Evolutionary conservation across 2,113 vertebrate species (phyloP).

Genomic region (Rhinogobius similis): DNA sequence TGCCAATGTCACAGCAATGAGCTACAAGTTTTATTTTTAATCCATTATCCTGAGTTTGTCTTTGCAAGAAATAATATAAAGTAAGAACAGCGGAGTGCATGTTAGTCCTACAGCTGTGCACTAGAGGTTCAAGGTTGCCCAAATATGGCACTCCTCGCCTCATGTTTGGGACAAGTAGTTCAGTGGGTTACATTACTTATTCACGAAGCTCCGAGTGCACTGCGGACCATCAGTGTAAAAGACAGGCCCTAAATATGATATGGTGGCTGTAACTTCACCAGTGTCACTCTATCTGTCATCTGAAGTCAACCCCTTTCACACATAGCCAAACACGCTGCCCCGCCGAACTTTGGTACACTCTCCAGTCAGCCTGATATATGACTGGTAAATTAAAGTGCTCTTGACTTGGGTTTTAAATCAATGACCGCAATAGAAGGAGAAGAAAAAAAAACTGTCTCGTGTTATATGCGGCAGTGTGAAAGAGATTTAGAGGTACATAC

Average conservation of each 20-base stretch:
- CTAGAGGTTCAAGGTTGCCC: not conserved
- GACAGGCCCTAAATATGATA: constrained; percentile 25
- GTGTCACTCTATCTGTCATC: constrained; percentile 26
- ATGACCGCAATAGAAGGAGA: not conserved
- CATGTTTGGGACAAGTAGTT: constrained; percentile 16
- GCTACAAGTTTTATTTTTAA: not conserved
- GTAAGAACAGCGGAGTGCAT: not conserved
- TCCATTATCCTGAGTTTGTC: not conserved
- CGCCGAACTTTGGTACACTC: not conserved
- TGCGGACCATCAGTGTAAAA: constrained; percentile 34
- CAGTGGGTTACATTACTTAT: constrained; percentile 51
- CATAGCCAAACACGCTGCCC: constrained; percentile 2
- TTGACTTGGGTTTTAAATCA: not conserved
- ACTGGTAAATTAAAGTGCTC: not conserved
- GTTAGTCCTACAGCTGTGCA: not conserved
- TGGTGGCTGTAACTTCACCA: constrained; percentile 20
- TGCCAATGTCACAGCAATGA: not conserved
- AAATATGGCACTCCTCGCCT: constrained; percentile 1
- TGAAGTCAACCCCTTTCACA: constrained; percentile 22
- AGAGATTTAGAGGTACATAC: constrained; percentile 20
- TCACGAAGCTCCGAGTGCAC: constrained; percentile 11
- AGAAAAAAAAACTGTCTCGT: not conserved
- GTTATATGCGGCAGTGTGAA: constrained; percentile 9
- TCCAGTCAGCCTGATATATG: not conserved
- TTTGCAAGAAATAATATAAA: no score